These are phyloP conservation scores for Staurois parvus DNA, from an alignment of 2,797 vertebrate genomes.

Conservation along the genomic window DNA sequence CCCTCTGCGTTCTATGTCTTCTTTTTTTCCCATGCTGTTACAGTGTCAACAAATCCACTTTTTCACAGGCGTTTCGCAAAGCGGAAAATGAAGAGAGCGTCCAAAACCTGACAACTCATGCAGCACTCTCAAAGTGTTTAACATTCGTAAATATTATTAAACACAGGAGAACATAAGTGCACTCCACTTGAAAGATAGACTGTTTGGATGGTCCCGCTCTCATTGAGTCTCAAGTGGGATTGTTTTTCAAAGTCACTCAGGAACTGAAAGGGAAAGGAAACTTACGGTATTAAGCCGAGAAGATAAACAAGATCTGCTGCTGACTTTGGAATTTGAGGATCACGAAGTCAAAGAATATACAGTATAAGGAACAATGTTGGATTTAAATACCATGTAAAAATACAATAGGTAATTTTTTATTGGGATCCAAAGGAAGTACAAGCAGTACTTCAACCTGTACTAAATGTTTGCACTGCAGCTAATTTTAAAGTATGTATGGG, in stretches of 20 bases:
- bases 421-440: too few relatives aligned
- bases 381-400: constrained; percentile 24
- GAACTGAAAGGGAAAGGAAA: constrained; percentile 50
- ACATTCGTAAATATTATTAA: constrained; percentile 27
- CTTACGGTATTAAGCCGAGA: constrained; percentile 37
- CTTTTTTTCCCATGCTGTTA: constrained; percentile 70
- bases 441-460: too few relatives aligned
- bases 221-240: constrained; percentile 56
- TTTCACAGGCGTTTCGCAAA: constrained; percentile 63
- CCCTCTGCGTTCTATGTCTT: constrained; percentile 69
- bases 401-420: not conserved
- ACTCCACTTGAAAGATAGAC: constrained; percentile 44
- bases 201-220: constrained; percentile 48
- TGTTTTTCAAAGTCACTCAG: constrained; percentile 56
- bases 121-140: not conserved
- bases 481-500: too few relatives aligned
- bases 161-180: not conserved
- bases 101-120: constrained; percentile 1
- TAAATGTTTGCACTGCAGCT: not conserved
- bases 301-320: constrained; percentile 43
- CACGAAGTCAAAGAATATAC: constrained; percentile 12
- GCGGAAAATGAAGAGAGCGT: constrained; percentile 57
- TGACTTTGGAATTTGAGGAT: constrained; percentile 38
- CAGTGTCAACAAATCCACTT: constrained; percentile 69
- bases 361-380: not conserved